Evolutionary conservation across 2,113 vertebrate genomes (phyloP), one percentile per base, ranked within the genome.

Genomic region (Tragelaphus buxtoni): DNA sequence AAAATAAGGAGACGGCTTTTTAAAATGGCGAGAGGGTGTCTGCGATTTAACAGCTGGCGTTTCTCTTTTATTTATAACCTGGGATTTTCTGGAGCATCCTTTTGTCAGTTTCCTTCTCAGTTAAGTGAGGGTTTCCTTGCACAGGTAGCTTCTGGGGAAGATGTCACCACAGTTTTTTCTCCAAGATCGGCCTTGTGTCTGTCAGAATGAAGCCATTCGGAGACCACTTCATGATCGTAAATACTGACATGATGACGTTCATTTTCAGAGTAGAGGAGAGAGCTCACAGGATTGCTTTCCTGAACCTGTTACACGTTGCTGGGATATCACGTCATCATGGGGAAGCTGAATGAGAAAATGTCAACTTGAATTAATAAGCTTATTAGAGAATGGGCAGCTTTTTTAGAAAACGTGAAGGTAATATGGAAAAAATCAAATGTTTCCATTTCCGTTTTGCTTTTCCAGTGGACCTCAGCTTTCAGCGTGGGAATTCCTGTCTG

Each of bases 1-100:
- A 96, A 97, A 95, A 95, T 30, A 85, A 96, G 92, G 80, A 95
- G 88, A 35, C 76, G 35, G 28, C 82, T 96, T 95, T 88, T 58
- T 26, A n/a, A 91, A 90, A 82, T 86, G 77, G 13, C 30, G 39
- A 92, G 69, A 90, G 22, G 45, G 77, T 90, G 45, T 92, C 20
- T 96, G 88, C 47, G 35, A 32, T 87, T 96, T 97, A 95, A 89
- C 90, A 95, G 92, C 80, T 24, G 9, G 14, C 61, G 7, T 90
- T 88, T 96, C 45, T 53, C 69, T 77, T 86, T 82, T 93, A 82
- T 84, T 95, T 92, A 88, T 45, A 90, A 63, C 45, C 28, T 90
- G 53, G 56, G 56, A 35, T 80, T 76, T 96, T 97, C 93, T 83
- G 35, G 42, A 80, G 72, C 9, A 28, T 74, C 32, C 14, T 72